phyloP scores from a whole-genome alignment of 2,113 vertebrate genomes.

The Grus americana region DNA sequence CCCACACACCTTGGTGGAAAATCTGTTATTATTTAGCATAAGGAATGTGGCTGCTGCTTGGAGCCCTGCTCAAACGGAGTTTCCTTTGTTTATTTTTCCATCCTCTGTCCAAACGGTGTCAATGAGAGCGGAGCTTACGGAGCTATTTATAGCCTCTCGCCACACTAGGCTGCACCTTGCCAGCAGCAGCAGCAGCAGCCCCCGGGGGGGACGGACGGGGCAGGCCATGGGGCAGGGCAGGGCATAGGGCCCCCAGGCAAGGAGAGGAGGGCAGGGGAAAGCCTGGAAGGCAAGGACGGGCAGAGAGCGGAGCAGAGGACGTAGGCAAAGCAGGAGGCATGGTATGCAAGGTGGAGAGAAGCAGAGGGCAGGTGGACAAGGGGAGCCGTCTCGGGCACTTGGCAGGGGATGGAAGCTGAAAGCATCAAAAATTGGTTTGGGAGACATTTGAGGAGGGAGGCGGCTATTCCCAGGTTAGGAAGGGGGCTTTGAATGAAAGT shows the following conservation, averaged over 20 bases:
- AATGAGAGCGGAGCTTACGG: constrained; percentile 40
- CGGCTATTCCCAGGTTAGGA: neutral
- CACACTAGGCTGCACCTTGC: constrained; percentile 62
- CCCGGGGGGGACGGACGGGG: neutral
- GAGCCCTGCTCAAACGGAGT: constrained; percentile 40
- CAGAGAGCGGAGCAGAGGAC: neutral
- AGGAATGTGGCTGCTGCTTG: constrained; percentile 49
- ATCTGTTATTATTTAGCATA: constrained; percentile 37
- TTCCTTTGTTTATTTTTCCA: constrained; percentile 77
- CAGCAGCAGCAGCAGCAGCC: constrained; percentile 31
- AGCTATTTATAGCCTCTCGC: constrained; percentile 69
- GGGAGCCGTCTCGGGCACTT: neutral
- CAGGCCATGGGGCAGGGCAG: neutral
- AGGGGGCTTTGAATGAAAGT: neutral
- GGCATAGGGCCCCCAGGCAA: neutral
- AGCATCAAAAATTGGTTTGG: neutral
- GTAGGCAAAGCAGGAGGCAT: neutral
- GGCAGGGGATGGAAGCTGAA: neutral
- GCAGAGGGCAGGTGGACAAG: neutral
- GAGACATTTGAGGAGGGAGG: neutral
- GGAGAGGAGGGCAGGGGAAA: neutral
- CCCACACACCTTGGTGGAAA: constrained; percentile 51
- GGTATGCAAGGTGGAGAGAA: neutral
- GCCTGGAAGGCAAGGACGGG: neutral
- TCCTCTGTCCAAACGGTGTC: constrained; percentile 70